Percentiles rank a stretch among this genome's conserved stretches.
phyloP scores from a whole-genome alignment of 2,888 invertebrate species.

The Hyalella azteca region DNA sequence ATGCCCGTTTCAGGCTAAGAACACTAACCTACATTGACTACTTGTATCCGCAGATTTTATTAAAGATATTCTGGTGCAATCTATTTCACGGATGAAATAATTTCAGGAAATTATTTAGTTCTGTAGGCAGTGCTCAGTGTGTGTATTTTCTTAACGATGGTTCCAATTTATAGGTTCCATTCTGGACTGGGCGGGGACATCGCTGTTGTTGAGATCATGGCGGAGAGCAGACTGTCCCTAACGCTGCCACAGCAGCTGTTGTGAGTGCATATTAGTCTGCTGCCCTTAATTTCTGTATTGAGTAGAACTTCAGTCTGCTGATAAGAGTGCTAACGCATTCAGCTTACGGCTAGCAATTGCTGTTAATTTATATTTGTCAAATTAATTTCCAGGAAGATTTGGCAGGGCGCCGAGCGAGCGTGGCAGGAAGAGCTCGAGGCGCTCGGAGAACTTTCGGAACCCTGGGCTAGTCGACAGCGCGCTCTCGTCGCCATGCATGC shows the following conservation, averaged over 20 bases:
- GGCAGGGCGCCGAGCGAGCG: conserved; percentile 89
- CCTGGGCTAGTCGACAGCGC: conserved; percentile 82
- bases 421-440: conserved; percentile 85
- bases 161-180: conserved; percentile 83
- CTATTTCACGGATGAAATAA: too few species aligned
- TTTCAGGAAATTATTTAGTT: too few species aligned
- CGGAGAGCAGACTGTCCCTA: conserved; percentile 85
- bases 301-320: background rate
- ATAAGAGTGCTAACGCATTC: background rate
- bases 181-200: conserved; percentile 91
- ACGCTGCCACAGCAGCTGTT: conserved; percentile 84
- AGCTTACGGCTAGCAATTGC: background rate
- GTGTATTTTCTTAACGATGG: conserved; percentile 12
- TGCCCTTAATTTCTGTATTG: background rate
- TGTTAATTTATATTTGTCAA: background rate
- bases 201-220: conserved; percentile 87
- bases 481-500: conserved; percentile 83
- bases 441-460: conserved; percentile 83
- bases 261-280: conserved; percentile 73
- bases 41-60: too few species aligned
- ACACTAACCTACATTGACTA: too few species aligned
- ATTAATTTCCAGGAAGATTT: conserved; percentile 73
- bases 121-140: too few species aligned
- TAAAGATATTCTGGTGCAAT: too few species aligned
- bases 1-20: too few species aligned